These are phyloP conservation scores for Echiichthys vipera DNA, from an alignment of 2,797 vertebrate species.

Conservation along the genomic window DNA sequence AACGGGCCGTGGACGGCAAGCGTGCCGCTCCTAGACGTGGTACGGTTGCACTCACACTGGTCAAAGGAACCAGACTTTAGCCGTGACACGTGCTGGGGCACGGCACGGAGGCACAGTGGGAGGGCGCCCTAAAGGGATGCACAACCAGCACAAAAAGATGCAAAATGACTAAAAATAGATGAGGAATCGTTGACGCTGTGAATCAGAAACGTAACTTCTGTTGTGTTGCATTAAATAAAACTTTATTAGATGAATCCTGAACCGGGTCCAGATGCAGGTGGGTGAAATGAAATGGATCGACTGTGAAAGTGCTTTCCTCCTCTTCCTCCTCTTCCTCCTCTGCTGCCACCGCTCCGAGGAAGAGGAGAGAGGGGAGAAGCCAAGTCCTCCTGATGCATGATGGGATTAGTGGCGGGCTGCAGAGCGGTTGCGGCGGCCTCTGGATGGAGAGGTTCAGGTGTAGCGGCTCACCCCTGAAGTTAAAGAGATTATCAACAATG, in stretches of 20 bases:
- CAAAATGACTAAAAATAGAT: too few species aligned
- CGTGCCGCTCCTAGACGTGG: too few species aligned
- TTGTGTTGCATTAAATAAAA: too few species aligned
- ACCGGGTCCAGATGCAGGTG: slow-evolving; percentile 48
- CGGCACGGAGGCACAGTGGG: too few species aligned
- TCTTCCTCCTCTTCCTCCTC: too few species aligned
- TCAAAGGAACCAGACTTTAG: too few species aligned
- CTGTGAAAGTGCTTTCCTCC: slow-evolving; percentile 67
- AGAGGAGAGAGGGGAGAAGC: slow-evolving; percentile 48
- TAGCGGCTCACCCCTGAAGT: slow-evolving; percentile 74
- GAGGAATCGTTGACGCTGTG: not conserved
- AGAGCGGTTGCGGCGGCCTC: slow-evolving; percentile 70
- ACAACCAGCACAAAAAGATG: too few species aligned
- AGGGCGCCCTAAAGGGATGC: too few species aligned
- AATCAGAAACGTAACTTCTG: too few species aligned
- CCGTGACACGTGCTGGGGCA: too few species aligned
- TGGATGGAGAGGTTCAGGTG: slow-evolving; percentile 76
- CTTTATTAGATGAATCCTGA: slow-evolving; percentile 22
- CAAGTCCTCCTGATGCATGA: slow-evolving; percentile 64
- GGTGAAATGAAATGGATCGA: slow-evolving; percentile 76
- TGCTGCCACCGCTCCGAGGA: slow-evolving; percentile 31
- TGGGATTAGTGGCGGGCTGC: slow-evolving; percentile 79
- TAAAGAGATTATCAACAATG: slow-evolving; percentile 90
- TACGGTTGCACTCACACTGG: too few species aligned
- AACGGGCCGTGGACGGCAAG: too few species aligned